Evolutionary conservation across 1,140 invertebrate species (phyloP).

Genomic region (Trachymyrmex cornetzi): DNA sequence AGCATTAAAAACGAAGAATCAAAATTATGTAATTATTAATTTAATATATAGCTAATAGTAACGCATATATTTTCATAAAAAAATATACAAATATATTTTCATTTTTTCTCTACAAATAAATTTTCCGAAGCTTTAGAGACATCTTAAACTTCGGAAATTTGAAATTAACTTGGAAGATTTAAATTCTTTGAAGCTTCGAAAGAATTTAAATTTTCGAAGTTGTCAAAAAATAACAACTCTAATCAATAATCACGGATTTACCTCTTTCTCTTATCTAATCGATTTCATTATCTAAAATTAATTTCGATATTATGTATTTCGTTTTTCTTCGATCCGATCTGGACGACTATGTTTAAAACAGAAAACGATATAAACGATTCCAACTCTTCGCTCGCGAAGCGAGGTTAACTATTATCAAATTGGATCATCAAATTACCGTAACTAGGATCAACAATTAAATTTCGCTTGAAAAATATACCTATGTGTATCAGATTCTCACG

Average conservation of each 20-base stretch:
- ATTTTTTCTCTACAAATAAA: no score
- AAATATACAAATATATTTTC: no score
- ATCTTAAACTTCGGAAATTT: no score
- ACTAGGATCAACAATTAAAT: background rate
- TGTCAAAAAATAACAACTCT: no score
- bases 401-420: background rate
- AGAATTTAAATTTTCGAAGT: no score
- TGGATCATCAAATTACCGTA: background rate
- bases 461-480: background rate
- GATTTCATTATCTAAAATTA: constrained; percentile 13
- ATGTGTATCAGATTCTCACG: background rate
- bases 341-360: background rate
- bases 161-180: no score
- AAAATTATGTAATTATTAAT: no score
- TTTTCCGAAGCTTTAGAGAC: no score
- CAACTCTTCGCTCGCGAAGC: background rate
- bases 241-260: background rate
- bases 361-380: background rate
- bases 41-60: no score
- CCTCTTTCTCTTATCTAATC: background rate
- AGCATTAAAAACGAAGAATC: no score
- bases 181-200: no score
- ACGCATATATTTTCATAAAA: no score
- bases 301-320: background rate
- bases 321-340: background rate